These are phyloP conservation scores for Hipparchia semele DNA, from an alignment of 2,888 invertebrate genomes.

Conservation along the genomic window DNA sequence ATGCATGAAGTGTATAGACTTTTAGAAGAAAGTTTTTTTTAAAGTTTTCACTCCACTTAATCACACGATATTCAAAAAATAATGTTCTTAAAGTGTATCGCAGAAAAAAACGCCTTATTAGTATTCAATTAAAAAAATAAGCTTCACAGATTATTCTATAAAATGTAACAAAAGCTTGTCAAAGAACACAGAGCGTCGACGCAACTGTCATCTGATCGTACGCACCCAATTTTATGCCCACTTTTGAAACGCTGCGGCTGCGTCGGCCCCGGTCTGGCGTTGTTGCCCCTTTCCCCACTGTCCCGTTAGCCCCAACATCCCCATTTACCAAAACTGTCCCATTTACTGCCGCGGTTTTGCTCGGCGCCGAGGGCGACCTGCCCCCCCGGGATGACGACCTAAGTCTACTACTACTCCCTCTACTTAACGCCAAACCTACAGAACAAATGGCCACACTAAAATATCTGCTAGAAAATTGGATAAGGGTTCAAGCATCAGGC, in stretches of 20 bases:
- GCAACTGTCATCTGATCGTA: slow-evolving; percentile 70
- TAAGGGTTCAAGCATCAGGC: slow-evolving; percentile 68
- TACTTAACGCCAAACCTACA: slow-evolving; percentile 86
- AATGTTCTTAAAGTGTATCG: background rate
- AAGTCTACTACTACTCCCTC: slow-evolving; percentile 83
- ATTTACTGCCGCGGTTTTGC: slow-evolving; percentile 58
- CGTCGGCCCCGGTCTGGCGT: slow-evolving; percentile 64
- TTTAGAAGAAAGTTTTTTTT: no score
- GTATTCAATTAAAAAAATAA: slow-evolving; percentile 18
- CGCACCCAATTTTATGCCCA: slow-evolving; percentile 83
- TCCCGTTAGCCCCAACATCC: slow-evolving; percentile 53
- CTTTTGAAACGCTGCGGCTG: slow-evolving; percentile 79
- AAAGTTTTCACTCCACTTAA: no score
- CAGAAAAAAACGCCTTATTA: background rate
- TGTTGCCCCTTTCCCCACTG: slow-evolving; percentile 29
- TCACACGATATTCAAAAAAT: background rate
- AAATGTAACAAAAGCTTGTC: slow-evolving; percentile 37
- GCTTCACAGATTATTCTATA: slow-evolving; percentile 28
- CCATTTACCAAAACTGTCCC: slow-evolving; percentile 48
- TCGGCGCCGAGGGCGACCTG: slow-evolving; percentile 74
- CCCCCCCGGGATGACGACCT: slow-evolving; percentile 79
- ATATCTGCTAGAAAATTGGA: slow-evolving; percentile 37
- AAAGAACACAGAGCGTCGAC: slow-evolving; percentile 74
- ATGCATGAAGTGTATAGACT: no score
- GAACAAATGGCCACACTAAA: slow-evolving; percentile 61